Evolutionary conservation across 2,113 vertebrate genomes (phyloP).

Genomic region (Thinocorus orbignyianus): DNA sequence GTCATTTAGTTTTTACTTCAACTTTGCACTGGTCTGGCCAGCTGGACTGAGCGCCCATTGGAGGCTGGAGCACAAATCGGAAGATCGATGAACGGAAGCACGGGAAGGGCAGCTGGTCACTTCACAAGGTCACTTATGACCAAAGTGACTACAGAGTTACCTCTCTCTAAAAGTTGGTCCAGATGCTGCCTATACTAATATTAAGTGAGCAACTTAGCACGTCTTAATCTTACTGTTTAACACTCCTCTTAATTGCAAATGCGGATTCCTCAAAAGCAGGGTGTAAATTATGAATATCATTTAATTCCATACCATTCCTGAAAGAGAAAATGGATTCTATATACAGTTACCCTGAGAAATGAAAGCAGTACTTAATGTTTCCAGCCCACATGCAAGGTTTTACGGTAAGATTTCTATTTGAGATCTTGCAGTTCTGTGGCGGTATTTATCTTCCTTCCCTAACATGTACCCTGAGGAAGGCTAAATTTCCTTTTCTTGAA

Average conservation of each 20-base stretch:
- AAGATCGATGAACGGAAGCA: background rate
- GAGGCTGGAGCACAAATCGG: background rate
- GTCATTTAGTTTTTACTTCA: background rate
- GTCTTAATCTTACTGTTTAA: background rate
- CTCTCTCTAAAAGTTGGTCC: background rate
- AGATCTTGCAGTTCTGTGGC: background rate
- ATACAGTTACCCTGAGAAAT: background rate
- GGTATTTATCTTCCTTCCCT: background rate
- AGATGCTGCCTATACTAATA: background rate
- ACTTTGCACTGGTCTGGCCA: background rate
- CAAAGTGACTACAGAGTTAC: background rate
- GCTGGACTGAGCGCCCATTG: background rate
- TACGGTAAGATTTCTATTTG: background rate
- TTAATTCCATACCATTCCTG: background rate
- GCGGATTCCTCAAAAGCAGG: background rate
- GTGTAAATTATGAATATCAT: background rate
- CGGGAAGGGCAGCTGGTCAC: background rate
- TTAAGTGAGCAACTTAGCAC: background rate
- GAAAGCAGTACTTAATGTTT: background rate
- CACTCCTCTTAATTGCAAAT: background rate
- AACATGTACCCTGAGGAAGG: background rate
- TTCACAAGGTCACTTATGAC: background rate
- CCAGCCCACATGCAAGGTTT: background rate
- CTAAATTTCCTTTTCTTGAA: background rate
- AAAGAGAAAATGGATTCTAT: background rate